Evolutionary conservation across 2,113 vertebrate species (phyloP).

Genomic region (Platichthys stellatus): DNA sequence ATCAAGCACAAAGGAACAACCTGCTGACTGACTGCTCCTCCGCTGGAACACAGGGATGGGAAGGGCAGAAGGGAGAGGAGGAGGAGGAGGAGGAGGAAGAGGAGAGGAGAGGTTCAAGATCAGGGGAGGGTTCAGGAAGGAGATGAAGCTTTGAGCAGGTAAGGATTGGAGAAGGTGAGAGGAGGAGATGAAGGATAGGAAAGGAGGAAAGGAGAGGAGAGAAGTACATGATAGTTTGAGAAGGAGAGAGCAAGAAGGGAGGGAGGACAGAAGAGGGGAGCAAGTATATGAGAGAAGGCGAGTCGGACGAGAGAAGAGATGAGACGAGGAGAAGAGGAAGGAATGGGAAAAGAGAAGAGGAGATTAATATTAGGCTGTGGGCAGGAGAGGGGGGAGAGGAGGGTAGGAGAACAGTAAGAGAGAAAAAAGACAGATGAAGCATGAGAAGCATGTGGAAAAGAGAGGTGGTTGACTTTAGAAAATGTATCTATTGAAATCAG

Average conservation of each 20-base stretch:
- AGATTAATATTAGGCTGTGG: background rate
- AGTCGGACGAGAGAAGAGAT: background rate
- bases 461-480: background rate
- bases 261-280: background rate
- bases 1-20: constrained; percentile 99
- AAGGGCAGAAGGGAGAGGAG: constrained; percentile 74
- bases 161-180: background rate
- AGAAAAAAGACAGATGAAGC: background rate
- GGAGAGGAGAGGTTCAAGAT: constrained; percentile 15
- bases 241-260: background rate
- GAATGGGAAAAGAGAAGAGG: background rate
- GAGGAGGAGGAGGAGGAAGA: constrained; percentile 69
- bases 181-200: background rate
- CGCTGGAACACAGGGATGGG: constrained; percentile 88
- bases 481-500: background rate
- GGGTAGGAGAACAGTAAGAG: background rate
- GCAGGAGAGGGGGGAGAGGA: no score
- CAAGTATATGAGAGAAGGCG: background rate
- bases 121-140: constrained; percentile 35
- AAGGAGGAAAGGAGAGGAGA: constrained; percentile 1
- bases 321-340: background rate
- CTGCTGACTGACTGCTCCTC: constrained; percentile 96
- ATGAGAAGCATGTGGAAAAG: constrained; percentile 49
- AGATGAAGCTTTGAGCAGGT: constrained; percentile 13
- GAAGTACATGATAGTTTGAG: background rate